Percentiles rank a stretch among this genome's conserved stretches.
Conservation (phyloP, 2,888 invertebrate species). For the Idaea aversata region DNA sequence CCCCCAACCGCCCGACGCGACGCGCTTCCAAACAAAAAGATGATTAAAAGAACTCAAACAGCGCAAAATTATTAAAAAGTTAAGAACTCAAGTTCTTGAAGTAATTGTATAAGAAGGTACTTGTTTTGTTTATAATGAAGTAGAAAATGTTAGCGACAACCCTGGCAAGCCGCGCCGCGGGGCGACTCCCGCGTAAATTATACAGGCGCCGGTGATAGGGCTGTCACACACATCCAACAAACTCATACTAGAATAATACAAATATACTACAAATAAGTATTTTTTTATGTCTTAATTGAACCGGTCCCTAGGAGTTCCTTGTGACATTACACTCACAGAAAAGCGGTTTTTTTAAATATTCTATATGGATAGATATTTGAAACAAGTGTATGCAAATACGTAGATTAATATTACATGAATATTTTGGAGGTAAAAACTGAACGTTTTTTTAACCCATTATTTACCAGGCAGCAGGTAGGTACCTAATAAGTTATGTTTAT, state of each 20-base stretch:
- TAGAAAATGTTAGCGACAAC: conserved; percentile 52
- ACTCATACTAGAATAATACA: neutral
- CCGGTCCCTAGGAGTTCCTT: too few relatives aligned
- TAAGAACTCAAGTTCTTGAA: neutral
- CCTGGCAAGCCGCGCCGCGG: conserved; percentile 38
- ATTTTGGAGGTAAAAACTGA: neutral
- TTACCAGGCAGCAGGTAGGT: too few relatives aligned
- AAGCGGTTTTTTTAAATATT: neutral
- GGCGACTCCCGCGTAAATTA: conserved; percentile 39
- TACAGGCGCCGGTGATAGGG: conserved; percentile 46
- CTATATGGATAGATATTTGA: neutral
- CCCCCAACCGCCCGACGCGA: neutral
- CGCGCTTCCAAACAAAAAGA: neutral
- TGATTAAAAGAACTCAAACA: neutral
- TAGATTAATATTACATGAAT: neutral
- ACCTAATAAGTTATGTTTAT: too few relatives aligned
- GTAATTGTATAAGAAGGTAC: neutral
- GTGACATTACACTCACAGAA: too few relatives aligned
- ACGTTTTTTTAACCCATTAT: too few relatives aligned
- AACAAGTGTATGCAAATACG: neutral
- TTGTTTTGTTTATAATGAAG: conserved; percentile 49
- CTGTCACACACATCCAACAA: conserved; percentile 25
- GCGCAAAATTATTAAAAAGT: neutral
- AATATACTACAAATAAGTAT: too few relatives aligned
- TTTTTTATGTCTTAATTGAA: too few relatives aligned